These are phyloP conservation scores for Eristalis pertinax DNA, from an alignment of 2,888 invertebrate species.

Conservation along the genomic window DNA sequence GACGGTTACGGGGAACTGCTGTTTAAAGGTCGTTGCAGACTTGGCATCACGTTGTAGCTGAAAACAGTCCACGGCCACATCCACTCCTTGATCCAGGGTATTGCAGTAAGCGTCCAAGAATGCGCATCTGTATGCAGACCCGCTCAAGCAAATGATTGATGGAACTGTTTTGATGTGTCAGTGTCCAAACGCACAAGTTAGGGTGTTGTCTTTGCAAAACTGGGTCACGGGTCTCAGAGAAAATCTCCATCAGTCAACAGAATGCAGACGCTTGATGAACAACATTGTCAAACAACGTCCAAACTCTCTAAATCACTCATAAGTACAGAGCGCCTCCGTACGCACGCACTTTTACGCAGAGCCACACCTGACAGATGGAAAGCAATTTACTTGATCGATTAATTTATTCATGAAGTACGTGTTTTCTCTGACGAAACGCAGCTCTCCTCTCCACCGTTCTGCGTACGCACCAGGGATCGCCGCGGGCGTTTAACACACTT, in stretches of 20 bases:
- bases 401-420: conserved; percentile 64
- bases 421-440: conserved; percentile 57
- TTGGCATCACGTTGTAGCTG: no score
- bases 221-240: background rate
- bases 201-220: background rate
- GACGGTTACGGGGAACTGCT: no score
- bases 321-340: background rate
- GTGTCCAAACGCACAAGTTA: background rate
- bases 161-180: background rate
- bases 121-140: background rate
- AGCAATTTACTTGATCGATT: conserved; percentile 59
- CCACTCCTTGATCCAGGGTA: background rate
- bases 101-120: background rate
- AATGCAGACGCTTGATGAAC: background rate
- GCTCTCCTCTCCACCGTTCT: background rate
- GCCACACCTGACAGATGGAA: conserved; percentile 62
- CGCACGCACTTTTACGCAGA: conserved; percentile 23
- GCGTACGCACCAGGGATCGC: conserved; percentile 51
- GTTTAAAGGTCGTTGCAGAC: no score
- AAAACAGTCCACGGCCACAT: background rate
- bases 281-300: background rate
- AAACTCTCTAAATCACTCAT: conserved; percentile 36
- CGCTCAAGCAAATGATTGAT: background rate
- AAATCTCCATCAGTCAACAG: background rate
- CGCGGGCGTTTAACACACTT: conserved; percentile 60